Percentiles rank a stretch among this genome's conserved stretches.
Conservation (phyloP, 2,888 invertebrate species). For the Raillietiella orientalis region DNA sequence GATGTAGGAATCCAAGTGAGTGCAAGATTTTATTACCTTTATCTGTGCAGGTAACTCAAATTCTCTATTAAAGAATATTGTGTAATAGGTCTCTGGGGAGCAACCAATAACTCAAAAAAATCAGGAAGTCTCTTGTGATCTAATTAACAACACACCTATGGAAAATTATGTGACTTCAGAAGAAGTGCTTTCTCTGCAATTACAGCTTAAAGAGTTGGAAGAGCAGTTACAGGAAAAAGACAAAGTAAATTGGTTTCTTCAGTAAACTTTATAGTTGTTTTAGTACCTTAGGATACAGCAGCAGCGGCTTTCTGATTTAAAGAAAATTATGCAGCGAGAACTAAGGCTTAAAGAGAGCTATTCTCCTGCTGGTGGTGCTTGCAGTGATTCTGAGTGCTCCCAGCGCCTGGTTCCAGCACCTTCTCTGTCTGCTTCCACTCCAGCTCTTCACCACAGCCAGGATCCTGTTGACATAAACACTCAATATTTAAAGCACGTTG, state of each 20-base stretch:
- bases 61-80: no score
- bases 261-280: conserved; percentile 9
- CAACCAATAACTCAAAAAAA: no score
- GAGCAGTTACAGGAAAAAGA: conserved; percentile 19
- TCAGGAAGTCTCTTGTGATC: no score
- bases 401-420: conserved; percentile 15
- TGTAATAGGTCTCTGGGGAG: no score
- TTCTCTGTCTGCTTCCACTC: no score
- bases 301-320: conserved; percentile 56
- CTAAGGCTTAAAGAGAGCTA: conserved; percentile 18
- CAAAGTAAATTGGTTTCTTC: conserved; percentile 10
- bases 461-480: conserved; percentile 37
- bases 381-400: conserved; percentile 27
- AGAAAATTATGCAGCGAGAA: conserved; percentile 65
- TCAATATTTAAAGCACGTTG: conserved; percentile 64
- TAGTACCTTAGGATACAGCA: conserved; percentile 61
- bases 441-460: conserved; percentile 1
- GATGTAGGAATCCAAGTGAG: no score
- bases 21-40: no score
- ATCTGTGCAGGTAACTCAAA: no score
- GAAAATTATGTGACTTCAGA: no score
- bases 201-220: conserved; percentile 21
- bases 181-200: no score
- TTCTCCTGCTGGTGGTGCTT: conserved; percentile 17
- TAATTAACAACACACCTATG: no score